Evolutionary conservation across 2,113 vertebrate genomes (phyloP).

Genomic region (Phylloscopus whistleri): DNA sequence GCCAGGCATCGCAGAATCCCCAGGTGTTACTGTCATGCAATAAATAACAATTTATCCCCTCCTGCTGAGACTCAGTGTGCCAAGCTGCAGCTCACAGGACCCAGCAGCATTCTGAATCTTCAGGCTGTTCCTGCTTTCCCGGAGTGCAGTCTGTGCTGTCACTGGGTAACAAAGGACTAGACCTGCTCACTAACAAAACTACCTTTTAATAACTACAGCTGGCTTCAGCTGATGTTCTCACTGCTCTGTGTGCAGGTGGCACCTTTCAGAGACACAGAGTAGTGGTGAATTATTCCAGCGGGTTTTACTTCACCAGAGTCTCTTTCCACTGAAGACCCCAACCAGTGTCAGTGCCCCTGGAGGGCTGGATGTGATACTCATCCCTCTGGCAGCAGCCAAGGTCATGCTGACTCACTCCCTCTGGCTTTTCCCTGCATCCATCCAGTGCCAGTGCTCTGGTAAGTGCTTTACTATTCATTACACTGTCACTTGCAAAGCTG

Average conservation of each 20-base stretch:
- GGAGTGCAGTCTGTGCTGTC: background rate
- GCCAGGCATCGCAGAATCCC: background rate
- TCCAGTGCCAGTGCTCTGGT: background rate
- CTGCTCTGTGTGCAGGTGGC: background rate
- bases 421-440: background rate
- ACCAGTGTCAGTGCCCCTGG: background rate
- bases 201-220: background rate
- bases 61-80: background rate
- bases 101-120: background rate
- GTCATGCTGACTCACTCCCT: slow-evolving; percentile 59
- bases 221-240: background rate
- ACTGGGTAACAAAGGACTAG: background rate
- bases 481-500: background rate
- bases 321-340: background rate
- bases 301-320: background rate
- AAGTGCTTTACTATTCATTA: slow-evolving; percentile 13
- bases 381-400: slow-evolving; percentile 6
- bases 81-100: background rate
- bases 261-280: background rate
- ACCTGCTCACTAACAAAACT: background rate
- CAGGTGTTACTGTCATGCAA: background rate
- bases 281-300: background rate
- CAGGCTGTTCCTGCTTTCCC: accelerated
- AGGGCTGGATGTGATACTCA: background rate
- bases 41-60: background rate